Evolutionary conservation across 2,888 invertebrate genomes (phyloP), one percentile per base, ranked within the genome.

Genomic region (Periphyllus acericola): DNA sequence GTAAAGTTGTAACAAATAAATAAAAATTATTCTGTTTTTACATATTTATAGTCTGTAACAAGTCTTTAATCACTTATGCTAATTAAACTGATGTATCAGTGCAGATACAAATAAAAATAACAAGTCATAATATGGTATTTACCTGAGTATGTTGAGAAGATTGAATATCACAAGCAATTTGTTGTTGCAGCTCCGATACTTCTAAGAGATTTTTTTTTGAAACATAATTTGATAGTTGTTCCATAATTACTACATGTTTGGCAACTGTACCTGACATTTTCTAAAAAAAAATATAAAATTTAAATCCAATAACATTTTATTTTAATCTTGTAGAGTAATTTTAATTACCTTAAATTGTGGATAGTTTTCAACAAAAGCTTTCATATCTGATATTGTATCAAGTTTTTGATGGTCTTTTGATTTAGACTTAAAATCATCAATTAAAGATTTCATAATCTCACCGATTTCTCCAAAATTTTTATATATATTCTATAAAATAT

Each of bases 381-480:
- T 99, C 99, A 99, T 99, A 91, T 99, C 99, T 0, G 96, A 94
- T 90, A 99, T 99, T 90, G 98, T 98, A 93, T 99, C 99, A 3
- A 99, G 96, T 93, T 98, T 98, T 91, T 98, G 96, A 91, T 99
- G 98, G 90, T 96, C 97, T 91, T 99, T 96, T 4, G 98, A 97
- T 92, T 98, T 98, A 90, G 94, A 95, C 92, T 99, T 98, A 92
- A 99, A 99, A 91, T 99, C 98, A 89, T 99, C 99, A 96, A 99
- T 99, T 87, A 99, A 92, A 36, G 95, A 94, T 92, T 99, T 99
- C 90, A 99, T 99, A 76, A 97, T 98, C 91, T 97, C 96, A 0
- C 99, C 99, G 91, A 99, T 99, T 93, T 99, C 99, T 72, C 99
- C 99, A 93, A 98, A 99, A 92, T 99, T 99, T 25, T 96, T 93